Conservation (phyloP, 2,888 invertebrate species). For the Cosmia trapezina region DNA sequence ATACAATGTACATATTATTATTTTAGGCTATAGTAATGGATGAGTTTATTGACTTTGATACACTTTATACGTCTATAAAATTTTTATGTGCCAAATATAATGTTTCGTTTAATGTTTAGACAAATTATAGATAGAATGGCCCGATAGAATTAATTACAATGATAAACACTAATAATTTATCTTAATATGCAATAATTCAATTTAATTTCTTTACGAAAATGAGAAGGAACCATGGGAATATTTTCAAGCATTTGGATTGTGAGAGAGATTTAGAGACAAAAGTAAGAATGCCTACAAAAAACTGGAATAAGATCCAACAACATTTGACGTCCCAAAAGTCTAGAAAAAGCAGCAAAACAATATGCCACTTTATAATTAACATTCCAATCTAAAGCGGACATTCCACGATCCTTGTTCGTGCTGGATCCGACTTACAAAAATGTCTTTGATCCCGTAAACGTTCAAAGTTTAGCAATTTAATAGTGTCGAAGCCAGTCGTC, state of each 20-base stretch:
- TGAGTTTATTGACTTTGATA: slow-evolving; percentile 68
- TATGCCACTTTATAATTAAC: slow-evolving; percentile 65
- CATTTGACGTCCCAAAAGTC: slow-evolving; percentile 13
- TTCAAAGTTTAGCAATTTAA: slow-evolving; percentile 84
- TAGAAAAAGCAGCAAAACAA: slow-evolving; percentile 52
- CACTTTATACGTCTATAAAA: slow-evolving; percentile 60
- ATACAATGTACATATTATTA: too few relatives aligned
- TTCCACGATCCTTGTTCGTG: slow-evolving; percentile 65
- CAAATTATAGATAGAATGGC: slow-evolving; percentile 46
- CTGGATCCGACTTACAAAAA: slow-evolving; percentile 75
- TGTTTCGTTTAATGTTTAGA: slow-evolving; percentile 54
- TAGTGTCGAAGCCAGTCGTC: slow-evolving; percentile 81
- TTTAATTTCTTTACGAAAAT: slow-evolving; percentile 9
- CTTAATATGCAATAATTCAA: slow-evolving; percentile 13
- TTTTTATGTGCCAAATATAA: slow-evolving; percentile 59
- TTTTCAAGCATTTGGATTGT: neutral
- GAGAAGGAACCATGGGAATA: neutral
- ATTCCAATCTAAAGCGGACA: slow-evolving; percentile 68
- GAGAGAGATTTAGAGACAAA: neutral
- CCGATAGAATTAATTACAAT: slow-evolving; percentile 44
- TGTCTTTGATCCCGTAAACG: slow-evolving; percentile 79
- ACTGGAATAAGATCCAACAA: neutral
- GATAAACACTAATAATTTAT: slow-evolving; percentile 28
- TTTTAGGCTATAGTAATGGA: slow-evolving; percentile 57
- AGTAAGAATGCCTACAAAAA: neutral